Conservation (phyloP, 2,797 vertebrate species). For the Dryobates pubescens region DNA sequence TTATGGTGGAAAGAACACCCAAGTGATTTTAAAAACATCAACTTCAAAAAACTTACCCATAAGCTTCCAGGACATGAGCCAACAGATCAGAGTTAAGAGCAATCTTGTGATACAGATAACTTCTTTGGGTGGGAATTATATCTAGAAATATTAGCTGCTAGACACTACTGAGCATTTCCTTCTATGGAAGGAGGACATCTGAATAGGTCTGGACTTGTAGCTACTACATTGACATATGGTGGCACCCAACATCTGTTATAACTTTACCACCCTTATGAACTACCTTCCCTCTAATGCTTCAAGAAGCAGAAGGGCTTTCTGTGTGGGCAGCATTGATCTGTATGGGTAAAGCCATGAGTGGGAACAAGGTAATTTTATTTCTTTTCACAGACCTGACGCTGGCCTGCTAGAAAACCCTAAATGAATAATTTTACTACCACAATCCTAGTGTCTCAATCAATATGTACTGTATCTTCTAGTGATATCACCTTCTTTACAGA, state of each 20-base stretch:
- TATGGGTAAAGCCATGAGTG: not conserved
- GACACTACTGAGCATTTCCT: not conserved
- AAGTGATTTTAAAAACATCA: not conserved
- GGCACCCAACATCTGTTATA: not conserved
- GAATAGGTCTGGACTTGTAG: not conserved
- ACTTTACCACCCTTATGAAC: not conserved
- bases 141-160: not conserved
- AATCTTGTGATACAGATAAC: not conserved
- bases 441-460: not conserved
- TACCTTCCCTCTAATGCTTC: not conserved
- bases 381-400: not conserved
- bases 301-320: not conserved
- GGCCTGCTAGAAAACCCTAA: not conserved
- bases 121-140: not conserved
- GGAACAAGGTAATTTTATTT: not conserved
- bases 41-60: not conserved
- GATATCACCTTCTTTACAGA: not conserved
- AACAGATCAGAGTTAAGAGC: not conserved
- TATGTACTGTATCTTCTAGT: not conserved
- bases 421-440: not conserved
- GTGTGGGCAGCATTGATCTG: not conserved
- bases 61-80: not conserved
- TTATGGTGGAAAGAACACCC: not conserved
- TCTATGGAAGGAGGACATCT: not conserved
- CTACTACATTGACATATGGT: not conserved